phyloP scores from a whole-genome alignment of 2,888 invertebrate species.

The Leucophenga maculata region DNA sequence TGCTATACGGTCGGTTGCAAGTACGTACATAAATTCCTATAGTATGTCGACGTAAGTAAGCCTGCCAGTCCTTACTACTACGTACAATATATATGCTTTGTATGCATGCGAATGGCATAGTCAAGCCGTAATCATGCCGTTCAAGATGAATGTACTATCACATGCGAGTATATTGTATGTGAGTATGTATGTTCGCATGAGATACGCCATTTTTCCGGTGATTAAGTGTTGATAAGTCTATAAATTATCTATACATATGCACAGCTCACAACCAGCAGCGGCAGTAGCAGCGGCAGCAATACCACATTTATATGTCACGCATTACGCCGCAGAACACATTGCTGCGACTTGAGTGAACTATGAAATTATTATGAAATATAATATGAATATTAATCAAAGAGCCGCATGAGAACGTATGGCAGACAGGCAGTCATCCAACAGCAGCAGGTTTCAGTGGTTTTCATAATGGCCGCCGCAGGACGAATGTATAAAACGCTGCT shows the following conservation, averaged over 20 bases:
- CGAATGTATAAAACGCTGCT: constrained; percentile 2
- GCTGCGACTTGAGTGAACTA: constrained; percentile 22
- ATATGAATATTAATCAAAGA: constrained; percentile 25
- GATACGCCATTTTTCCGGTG: constrained; percentile 61
- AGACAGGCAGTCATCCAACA: not conserved
- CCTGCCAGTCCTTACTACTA: not conserved
- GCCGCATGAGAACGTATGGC: not conserved
- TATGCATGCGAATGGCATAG: constrained; percentile 13
- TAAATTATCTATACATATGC: constrained; percentile 55
- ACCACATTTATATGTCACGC: constrained; percentile 14
- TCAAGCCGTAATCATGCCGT: constrained; percentile 49
- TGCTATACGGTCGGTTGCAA: constrained; percentile 10
- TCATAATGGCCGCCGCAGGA: constrained; percentile 3
- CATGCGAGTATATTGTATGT: constrained; percentile 34
- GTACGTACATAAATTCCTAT: not conserved
- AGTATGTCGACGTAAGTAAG: too few species aligned
- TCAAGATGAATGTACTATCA: constrained; percentile 40
- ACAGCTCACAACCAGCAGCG: constrained; percentile 41
- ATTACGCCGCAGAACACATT: constrained; percentile 12
- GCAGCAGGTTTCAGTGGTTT: constrained; percentile 15
- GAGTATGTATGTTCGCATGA: constrained; percentile 35
- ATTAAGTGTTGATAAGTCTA: constrained; percentile 65
- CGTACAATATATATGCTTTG: too few species aligned
- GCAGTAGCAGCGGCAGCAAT: constrained; percentile 47
- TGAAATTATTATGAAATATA: constrained; percentile 26